Base-by-base conservation (phyloP, 2,113 vertebrate genomes). In the Paratilapia polleni region DNA sequence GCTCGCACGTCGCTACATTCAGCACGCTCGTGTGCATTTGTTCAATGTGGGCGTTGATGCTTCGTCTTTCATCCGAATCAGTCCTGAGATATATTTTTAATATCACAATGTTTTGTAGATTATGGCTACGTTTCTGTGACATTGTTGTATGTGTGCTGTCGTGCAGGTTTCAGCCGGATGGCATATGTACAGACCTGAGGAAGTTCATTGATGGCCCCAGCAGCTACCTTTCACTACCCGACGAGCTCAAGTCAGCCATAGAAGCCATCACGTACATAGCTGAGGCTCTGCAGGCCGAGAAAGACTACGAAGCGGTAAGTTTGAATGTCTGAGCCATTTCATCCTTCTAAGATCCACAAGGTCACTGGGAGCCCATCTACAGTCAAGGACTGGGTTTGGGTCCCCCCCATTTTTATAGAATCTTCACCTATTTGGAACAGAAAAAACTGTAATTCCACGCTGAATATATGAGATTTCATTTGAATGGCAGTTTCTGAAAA, bases 211-310 rank as follows among this genome's bases (percentile, higher is more conserved):
- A 97, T 0, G 96, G 96, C 0, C 97, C 97, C 20, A 97, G 94
- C 56, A 93, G 90, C 58, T 93, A 95, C 73, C 91, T 96, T 3
- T 89, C 95, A 0, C 94, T 98, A 57, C 97, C 97, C 0, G 94
- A 96, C 0, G 97, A 98, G 60, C 95, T 98, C 2, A 97, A 97
- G 77, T 94, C 96, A 0, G 97, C 96, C 12, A 94, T 98, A 6
- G 95, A 95, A 0, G 96, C 97, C 3, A 96, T 98, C 93, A 95
- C 86, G 1, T 97, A 97, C 80, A 97, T 98, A 5, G 97, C 97
- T 0, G 95, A 96, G 84, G 96, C 97, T 47, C 93, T 98, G 64
- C 97, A 97, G 88, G 96, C 96, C 1, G 96, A 96, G 87, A 97
- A 97, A 59, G 97, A 97, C 87, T 96, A 96, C 0, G 96, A 96